Evolutionary conservation across 1,140 invertebrate species (phyloP).

Genomic region (Listronotus bonariensis): DNA sequence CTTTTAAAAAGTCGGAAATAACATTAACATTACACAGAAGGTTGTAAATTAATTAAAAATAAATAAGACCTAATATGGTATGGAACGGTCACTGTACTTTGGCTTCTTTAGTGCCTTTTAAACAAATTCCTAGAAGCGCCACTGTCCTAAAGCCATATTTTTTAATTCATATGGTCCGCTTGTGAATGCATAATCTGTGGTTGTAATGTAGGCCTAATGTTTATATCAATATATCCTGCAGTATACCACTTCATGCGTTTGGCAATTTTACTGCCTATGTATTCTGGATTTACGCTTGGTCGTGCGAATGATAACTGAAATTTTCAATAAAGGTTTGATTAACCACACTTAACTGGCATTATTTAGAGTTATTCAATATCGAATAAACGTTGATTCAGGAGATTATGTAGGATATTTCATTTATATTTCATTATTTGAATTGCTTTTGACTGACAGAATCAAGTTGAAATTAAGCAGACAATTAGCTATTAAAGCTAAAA

Average conservation of each 20-base stretch:
- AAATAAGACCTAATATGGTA: too few relatives aligned
- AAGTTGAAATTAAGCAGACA: too few relatives aligned
- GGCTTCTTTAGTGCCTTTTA: too few relatives aligned
- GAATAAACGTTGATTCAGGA: constrained; percentile 27
- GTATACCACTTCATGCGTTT: constrained; percentile 26
- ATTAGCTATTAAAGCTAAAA: too few relatives aligned
- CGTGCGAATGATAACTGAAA: constrained; percentile 31
- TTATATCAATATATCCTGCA: constrained; percentile 24
- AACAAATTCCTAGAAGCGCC: too few relatives aligned
- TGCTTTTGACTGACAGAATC: neutral
- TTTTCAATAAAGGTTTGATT: constrained; percentile 28
- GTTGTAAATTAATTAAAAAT: too few relatives aligned
- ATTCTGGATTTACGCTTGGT: constrained; percentile 26
- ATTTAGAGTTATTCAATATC: constrained; percentile 34
- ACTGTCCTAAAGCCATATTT: too few relatives aligned
- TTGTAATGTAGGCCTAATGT: constrained; percentile 20
- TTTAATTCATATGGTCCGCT: neutral
- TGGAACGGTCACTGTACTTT: too few relatives aligned
- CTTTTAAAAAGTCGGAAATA: too few relatives aligned
- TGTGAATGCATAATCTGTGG: constrained; percentile 15
- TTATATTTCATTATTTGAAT: constrained; percentile 6
- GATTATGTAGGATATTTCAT: constrained; percentile 18
- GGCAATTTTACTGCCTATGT: constrained; percentile 30
- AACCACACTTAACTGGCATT: constrained; percentile 31
- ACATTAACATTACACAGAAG: too few relatives aligned